A percentile compares a stretch with the other conserved stretches of the same genome.
Conservation (phyloP, 1,140 invertebrate genomes). For the Diprion similis region DNA sequence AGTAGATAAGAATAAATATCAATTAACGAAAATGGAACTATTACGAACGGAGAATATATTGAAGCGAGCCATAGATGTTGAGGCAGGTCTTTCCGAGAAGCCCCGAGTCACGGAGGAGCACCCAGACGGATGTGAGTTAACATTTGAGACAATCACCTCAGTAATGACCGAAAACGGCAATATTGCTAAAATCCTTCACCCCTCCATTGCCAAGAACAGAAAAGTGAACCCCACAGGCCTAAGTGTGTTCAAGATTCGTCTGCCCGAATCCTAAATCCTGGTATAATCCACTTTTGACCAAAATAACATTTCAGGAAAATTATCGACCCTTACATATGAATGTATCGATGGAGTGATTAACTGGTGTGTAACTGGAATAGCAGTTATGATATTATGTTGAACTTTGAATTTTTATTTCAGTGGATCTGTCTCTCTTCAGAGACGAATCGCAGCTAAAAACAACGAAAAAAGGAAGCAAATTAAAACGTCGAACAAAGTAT, state of each 20-base stretch:
- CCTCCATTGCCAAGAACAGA: too few species aligned
- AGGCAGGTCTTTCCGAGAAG: conserved; percentile 73
- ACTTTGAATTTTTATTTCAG: conserved; percentile 58
- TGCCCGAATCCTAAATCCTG: not conserved
- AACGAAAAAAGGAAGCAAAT: conserved; percentile 57
- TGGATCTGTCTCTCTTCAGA: conserved; percentile 80
- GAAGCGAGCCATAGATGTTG: conserved; percentile 82
- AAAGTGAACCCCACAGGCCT: too few species aligned
- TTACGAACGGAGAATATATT: conserved; percentile 84
- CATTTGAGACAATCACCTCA: not conserved
- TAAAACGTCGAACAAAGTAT: conserved; percentile 41
- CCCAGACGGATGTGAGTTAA: conserved; percentile 81
- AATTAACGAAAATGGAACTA: conserved; percentile 75
- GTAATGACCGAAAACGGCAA: too few species aligned
- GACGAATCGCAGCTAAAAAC: conserved; percentile 81
- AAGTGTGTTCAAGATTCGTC: too few species aligned
- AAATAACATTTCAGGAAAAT: conserved; percentile 12
- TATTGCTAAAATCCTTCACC: not conserved
- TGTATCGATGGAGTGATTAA: not conserved
- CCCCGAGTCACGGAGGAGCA: conserved; percentile 80
- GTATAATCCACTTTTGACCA: conserved; percentile 13
- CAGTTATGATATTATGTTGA: not conserved
- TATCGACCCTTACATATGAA: not conserved
- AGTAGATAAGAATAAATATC: conserved; percentile 75
- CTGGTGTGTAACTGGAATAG: not conserved